Conservation (phyloP, 2,797 vertebrate genomes). For the Amphiprion clarkii region DNA sequence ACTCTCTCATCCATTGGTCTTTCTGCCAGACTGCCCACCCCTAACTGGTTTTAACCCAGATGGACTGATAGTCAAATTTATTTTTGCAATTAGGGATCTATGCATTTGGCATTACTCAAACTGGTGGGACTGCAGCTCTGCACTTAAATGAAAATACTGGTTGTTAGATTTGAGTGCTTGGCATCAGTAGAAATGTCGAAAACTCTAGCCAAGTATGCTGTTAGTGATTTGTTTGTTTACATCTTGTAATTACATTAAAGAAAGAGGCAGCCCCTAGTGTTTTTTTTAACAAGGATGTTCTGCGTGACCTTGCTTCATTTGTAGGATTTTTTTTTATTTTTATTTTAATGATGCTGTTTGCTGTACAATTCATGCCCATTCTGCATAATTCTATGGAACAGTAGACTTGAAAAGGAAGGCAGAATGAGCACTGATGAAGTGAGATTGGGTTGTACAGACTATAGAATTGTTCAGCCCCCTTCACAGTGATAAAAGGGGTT, state of each 20-base stretch:
- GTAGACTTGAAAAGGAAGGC: neutral
- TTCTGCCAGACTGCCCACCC: too few species aligned
- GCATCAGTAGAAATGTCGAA: neutral
- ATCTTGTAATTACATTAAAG: too few species aligned
- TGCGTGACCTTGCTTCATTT: neutral
- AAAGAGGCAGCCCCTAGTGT: too few species aligned
- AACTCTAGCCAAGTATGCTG: neutral
- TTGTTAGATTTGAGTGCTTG: neutral
- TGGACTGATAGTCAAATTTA: conserved; percentile 1
- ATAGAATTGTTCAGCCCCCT: too few species aligned
- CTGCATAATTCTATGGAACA: neutral
- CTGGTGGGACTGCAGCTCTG: conserved; percentile 10
- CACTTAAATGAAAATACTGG: conserved; percentile 4
- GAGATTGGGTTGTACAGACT: neutral
- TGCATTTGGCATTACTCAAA: conserved; percentile 16
- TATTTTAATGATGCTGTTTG: neutral
- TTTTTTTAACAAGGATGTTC: too few species aligned
- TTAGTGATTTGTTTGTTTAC: conserved; percentile 6
- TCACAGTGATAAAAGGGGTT: neutral
- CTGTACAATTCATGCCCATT: neutral
- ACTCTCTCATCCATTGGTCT: too few species aligned
- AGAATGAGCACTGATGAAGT: neutral
- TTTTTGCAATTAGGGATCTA: conserved; percentile 15
- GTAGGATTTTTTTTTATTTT: neutral
- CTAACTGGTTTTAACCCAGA: neutral